Evolutionary conservation across 2,888 invertebrate genomes (phyloP).

Genomic region (Pharmacophagus antenor): DNA sequence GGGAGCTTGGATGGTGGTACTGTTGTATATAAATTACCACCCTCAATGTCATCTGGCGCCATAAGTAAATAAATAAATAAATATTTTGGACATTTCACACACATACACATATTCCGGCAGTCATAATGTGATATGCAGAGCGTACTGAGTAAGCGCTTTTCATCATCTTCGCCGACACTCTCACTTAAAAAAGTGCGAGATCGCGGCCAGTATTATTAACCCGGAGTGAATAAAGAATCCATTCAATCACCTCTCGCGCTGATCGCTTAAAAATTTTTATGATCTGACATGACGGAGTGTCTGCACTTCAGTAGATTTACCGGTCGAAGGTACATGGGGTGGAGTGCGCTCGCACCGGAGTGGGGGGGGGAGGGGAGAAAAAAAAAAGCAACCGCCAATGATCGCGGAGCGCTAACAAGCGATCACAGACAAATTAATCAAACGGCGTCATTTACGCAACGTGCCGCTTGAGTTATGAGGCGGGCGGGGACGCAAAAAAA

Average conservation of each 20-base stretch:
- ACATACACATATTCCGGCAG: no score
- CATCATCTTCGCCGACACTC: no score
- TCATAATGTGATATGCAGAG: no score
- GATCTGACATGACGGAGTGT: neutral
- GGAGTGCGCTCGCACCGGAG: constrained; percentile 1
- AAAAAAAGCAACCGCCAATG: constrained; percentile 28
- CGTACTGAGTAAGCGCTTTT: no score
- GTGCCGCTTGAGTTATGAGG: constrained; percentile 63
- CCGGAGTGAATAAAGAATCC: neutral
- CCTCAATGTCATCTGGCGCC: no score
- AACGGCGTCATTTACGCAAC: constrained; percentile 67
- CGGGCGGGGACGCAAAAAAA: constrained; percentile 53
- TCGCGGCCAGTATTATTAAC: neutral
- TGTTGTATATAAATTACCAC: no score
- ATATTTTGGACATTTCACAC: no score
- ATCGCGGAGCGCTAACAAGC: constrained; percentile 35
- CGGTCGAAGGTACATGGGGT: neutral
- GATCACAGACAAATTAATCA: constrained; percentile 67
- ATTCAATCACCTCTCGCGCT: neutral
- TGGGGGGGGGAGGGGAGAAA: neutral
- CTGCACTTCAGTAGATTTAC: neutral
- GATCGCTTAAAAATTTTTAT: neutral
- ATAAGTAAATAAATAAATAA: no score
- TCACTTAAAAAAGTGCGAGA: neutral
- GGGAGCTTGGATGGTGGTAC: no score